Base-by-base conservation (phyloP, 2,113 vertebrate species). In the Amia ocellicauda region DNA sequence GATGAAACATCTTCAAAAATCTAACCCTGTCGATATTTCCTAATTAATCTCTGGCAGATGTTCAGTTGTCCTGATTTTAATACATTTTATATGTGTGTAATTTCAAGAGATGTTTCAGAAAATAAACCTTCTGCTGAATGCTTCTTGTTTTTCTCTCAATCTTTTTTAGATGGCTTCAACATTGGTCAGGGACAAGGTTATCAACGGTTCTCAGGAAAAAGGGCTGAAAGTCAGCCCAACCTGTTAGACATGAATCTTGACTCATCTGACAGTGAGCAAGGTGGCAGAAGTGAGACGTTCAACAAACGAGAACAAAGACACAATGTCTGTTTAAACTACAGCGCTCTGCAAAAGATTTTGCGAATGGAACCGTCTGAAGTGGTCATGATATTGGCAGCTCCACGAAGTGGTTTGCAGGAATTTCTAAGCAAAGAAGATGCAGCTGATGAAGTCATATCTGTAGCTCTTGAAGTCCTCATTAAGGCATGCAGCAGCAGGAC, bases 371-470 rank as follows among this genome's bases (percentile, higher is more conserved):
- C 68, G 16, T 59, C 64, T 16, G 68, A 74, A 36, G 19, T 74
- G 13, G 57, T 67, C 36, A 64, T 74, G 68, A 55, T 63, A 20
- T 57, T 74, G 43, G 68, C 64, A 26, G 60, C 72, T 45, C 72
- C 72, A 40, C 36, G 60, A 11, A 74, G 64, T 52, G 72, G 68
- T 51, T 53, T 74, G 24, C 60, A 41, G 41, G 57, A 70, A 49
- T 61, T 74, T 27, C 47, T 74, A 20, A 56, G 47, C 53, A 29
- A 47, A 41, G 49, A 41, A 27, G 55, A 54, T 5, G 41, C 27
- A 7, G 29, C 36, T 50, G 68, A 69, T 28, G 7, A 27, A 3
- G 10, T 67, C 4, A 26, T 41, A 2, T 60, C 50, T 40, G 10
- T 62, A 50, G 63, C 62, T 24, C 51, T 74, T 26, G 57, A 74